Conservation (phyloP, 2,797 vertebrate species). For the Rhynchonycteris naso region DNA sequence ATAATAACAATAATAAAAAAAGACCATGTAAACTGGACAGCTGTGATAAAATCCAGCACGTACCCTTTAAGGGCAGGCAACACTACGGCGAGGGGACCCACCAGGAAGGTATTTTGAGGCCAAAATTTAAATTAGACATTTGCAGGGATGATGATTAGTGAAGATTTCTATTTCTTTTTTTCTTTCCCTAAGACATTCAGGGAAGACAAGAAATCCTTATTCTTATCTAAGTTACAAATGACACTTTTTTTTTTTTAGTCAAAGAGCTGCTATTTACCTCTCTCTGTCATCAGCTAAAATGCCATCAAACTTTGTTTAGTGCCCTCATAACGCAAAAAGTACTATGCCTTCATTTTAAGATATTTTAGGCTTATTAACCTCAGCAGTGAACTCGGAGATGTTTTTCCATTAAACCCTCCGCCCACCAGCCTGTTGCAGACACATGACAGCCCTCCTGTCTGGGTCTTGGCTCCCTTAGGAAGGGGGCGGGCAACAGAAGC, state of each 20-base stretch:
- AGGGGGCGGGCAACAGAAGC: neutral
- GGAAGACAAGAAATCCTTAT: slow-evolving; percentile 29
- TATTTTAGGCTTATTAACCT: slow-evolving; percentile 71
- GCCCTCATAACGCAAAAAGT: slow-evolving; percentile 34
- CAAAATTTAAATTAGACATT: slow-evolving; percentile 31
- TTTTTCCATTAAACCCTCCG: slow-evolving; percentile 52
- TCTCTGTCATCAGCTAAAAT: slow-evolving; percentile 51
- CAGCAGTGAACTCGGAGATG: neutral
- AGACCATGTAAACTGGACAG: no score
- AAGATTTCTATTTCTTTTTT: neutral
- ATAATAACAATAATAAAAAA: neutral
- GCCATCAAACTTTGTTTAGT: slow-evolving; percentile 1
- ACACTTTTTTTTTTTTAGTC: neutral
- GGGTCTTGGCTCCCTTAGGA: neutral
- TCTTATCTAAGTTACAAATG: neutral
- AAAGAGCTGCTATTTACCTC: neutral
- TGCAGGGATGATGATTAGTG: slow-evolving; percentile 4
- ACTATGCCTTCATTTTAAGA: slow-evolving; percentile 55
- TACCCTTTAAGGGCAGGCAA: neutral
- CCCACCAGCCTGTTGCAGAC: neutral
- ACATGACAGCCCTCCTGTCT: neutral
- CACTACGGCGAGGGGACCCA: neutral
- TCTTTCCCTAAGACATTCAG: neutral
- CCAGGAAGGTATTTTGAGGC: neutral
- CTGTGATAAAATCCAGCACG: neutral